Evolutionary conservation across 1,140 invertebrate species (phyloP), one percentile per base, ranked within the genome.

Genomic region (Thrips palmi): DNA sequence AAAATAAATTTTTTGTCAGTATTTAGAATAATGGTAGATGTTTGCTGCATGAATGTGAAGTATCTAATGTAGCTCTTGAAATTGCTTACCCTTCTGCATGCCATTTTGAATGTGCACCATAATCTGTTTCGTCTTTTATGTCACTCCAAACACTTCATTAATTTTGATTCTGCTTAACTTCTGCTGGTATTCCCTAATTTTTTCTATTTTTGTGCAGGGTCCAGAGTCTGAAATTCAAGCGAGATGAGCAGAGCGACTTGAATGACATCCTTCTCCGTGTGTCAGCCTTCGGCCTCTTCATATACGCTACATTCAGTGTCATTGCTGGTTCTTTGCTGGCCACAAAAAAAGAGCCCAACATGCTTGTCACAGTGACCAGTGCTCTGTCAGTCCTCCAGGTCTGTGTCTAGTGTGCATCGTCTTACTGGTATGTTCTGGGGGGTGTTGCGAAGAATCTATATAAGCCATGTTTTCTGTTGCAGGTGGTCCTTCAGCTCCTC

Each of bases 301-400:
- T 83, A 15, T 93, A 93, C 54, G 81, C 84, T 4, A 77, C 88
- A 30, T 92, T 93, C 61, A 88, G 84, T 51, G 76, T 93, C 28
- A 87, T 94, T 47, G 82, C 88, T 42, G 87, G 86, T 25, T 74
- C 80, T 39, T 57, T 86, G 41, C 77, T 77, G 22, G 74, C 79
- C 5, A 77, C 84, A 47, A 80, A 77, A 22, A 71, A 79, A 47
- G 82, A 87, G 54, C 82, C 84, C 1, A 85, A 86, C 53, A 63
- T 91, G 1, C 62, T 93, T 37, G 79, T 93, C 15, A 86, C 89
- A 70, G 75, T 88, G 34, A 92, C 84, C 31, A 79, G 81, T 43
- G 65, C 78, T 18, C 68, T 94, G 12, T 82, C 85, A 18, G 72
- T 94, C 19, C 57, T 87, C 46, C 79, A 87, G 68, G 71, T 76